Evolutionary conservation across 2,113 vertebrate species (phyloP).

Genomic region (Myotis brandtii): DNA sequence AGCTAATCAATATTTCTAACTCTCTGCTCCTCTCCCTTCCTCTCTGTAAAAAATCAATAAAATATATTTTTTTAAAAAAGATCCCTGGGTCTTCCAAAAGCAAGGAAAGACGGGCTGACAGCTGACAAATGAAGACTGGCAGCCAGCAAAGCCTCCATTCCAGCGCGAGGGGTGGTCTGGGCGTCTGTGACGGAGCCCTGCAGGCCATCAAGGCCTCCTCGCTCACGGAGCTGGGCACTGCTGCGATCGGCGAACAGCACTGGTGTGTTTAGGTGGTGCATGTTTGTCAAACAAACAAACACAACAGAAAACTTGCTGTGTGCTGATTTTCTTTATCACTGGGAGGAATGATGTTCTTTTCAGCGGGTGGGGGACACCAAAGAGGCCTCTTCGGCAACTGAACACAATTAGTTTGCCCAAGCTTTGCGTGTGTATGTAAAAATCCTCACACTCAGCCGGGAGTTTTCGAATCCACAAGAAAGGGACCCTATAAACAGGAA

Average conservation of each 20-base stretch:
- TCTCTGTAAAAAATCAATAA: too few species aligned
- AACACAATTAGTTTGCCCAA: neutral
- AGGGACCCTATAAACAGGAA: slow-evolving; percentile 51
- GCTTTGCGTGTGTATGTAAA: neutral
- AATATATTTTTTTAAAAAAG: neutral
- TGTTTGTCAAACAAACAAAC: neutral
- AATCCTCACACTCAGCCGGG: slow-evolving; percentile 72
- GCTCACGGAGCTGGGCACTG: neutral
- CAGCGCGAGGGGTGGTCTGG: neutral
- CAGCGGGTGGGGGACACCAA: neutral
- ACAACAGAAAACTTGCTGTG: neutral
- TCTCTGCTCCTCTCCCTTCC: too few species aligned
- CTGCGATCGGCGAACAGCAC: neutral
- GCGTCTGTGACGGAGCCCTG: fast-evolving
- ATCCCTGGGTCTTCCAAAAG: neutral
- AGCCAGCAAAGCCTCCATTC: neutral
- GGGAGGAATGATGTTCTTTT: slow-evolving; percentile 35
- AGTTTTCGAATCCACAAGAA: slow-evolving; percentile 43
- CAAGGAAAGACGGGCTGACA: neutral
- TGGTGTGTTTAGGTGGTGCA: fast-evolving
- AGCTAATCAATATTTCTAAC: too few species aligned
- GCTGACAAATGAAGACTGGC: neutral
- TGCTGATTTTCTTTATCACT: neutral
- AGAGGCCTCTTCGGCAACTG: slow-evolving; percentile 1
- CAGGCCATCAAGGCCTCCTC: neutral